These are phyloP conservation scores for Gadopsis bispinosus DNA, from an alignment of 2,797 vertebrate genomes.

Conservation along the genomic window DNA sequence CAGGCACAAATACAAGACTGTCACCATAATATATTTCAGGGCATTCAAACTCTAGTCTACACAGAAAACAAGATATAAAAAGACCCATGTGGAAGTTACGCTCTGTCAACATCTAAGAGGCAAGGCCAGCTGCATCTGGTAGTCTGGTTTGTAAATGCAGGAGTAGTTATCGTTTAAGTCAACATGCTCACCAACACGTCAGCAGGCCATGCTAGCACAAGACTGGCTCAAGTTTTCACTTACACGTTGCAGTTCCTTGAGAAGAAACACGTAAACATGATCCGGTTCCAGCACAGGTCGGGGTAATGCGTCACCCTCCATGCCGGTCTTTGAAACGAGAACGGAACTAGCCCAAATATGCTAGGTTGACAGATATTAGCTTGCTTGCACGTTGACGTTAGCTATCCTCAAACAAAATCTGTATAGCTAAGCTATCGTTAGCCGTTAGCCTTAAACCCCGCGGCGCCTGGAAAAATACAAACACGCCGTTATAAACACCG, in stretches of 20 bases:
- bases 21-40: neutral
- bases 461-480: neutral
- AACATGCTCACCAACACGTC: conserved; percentile 64
- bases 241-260: conserved; percentile 77
- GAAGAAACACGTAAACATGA: conserved; percentile 69
- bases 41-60: neutral
- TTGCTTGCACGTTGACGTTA: conserved; percentile 47
- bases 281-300: conserved; percentile 65
- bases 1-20: neutral
- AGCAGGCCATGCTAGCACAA: conserved; percentile 43
- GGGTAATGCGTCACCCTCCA: conserved; percentile 61
- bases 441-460: neutral
- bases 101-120: neutral
- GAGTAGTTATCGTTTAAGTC: neutral
- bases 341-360: conserved; percentile 36
- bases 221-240: conserved; percentile 51
- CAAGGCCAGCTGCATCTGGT: neutral
- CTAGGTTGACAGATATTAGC: conserved; percentile 68
- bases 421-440: neutral
- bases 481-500: neutral
- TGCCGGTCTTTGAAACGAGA: conserved; percentile 29
- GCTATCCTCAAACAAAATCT: conserved; percentile 4
- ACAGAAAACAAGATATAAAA: neutral
- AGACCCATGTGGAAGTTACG: rapidly evolving
- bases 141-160: neutral